Base-by-base conservation (phyloP, 2,888 invertebrate species). In the Elegia similella region DNA sequence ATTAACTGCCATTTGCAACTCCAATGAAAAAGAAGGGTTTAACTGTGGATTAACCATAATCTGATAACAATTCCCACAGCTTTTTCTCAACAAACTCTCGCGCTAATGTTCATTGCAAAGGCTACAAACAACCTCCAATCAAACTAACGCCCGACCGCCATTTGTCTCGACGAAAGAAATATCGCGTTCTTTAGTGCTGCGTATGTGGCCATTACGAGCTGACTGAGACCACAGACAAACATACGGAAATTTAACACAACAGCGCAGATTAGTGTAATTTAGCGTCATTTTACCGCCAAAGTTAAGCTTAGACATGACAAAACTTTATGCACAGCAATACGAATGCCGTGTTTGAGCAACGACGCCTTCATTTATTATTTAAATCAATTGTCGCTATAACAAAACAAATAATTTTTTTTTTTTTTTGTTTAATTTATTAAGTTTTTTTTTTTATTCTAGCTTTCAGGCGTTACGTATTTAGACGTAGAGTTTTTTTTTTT, bases 101-200 rank as follows among this genome's bases (percentile, higher is more conserved):
- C 75, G 78, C 88, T 89, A 88, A 90, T 89, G 87, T 80, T 78
- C 82, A 84, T 87, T 88, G 88, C 86, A 88, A 84, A 87, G 79
- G 86, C 82, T 89, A 88, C 90, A 89, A 90, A 90, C 83, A 86
- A 78, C 86, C 78, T 76, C 78, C 83, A 87, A 89, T 90, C 90
- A 88, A 87, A 87, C 86, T 86, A 86, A 87, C 85, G 84, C 82
- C 77, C 85, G 78, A 84, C 87, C 86, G 83, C 86, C 77, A 88
- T 90, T 89, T 85, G 83, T 89, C 83, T 82, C 78, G 72, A 72
- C 76, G 72, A 73, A 79, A 88, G 88, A 89, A 82, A 86, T 86
- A 88, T 86, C 75, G 83, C 79, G 77, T 80, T 80, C 74, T 78
- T 82, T 78, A 82, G 74, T 70, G 69, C 69, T 67, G 76, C 75